Base-by-base conservation (phyloP, 1,140 invertebrate genomes). In the Polyergus mexicanus region DNA sequence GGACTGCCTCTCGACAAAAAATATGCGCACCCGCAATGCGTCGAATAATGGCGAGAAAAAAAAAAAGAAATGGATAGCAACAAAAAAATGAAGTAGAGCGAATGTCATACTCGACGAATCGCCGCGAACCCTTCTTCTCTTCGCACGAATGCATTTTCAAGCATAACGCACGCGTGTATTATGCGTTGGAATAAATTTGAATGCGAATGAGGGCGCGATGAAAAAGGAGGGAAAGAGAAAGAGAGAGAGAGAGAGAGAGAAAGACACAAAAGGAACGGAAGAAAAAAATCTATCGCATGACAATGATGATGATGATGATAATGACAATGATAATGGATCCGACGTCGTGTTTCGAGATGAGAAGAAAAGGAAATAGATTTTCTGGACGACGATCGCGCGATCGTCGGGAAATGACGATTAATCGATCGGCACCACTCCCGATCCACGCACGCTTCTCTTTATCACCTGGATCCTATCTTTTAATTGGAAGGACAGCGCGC, bases 181-280 rank as follows among this genome's bases (percentile, higher is more conserved):
- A 88, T 90, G 80, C 86, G 89, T 91, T 91, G 89, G 89, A 90
- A 91, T 90, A 91, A 90, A 91, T 91, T 90, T 90, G 89, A 91
- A 91, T 88, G 81, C 84, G 86, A 91, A 91, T 87, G 89, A 90
- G 71, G 86, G 58, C 41, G 65, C 54, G 77, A 85, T 85, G 62
- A 77, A 90, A 88, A 86, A 71, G 60, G 25, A 62, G 62, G 65
- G 6, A 11, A 54, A 16, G 66, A 19, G 22, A 54, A n/a, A 13
- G 5, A 41, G 7, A 63, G 71, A 56, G 22, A 44, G 8, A 63
- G 71, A 56, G 25, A 44, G 19, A 47, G 28, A 13, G 44, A 7
- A 16, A 51, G 1, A 28, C 1, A 28, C 25, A 28, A 28, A 28
- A 25, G 28, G 38, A 22, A 75, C 77, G 19, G 47, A 47, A 68